Conservation (phyloP, 2,888 invertebrate species). For the Sphaerophoria rueppellii region DNA sequence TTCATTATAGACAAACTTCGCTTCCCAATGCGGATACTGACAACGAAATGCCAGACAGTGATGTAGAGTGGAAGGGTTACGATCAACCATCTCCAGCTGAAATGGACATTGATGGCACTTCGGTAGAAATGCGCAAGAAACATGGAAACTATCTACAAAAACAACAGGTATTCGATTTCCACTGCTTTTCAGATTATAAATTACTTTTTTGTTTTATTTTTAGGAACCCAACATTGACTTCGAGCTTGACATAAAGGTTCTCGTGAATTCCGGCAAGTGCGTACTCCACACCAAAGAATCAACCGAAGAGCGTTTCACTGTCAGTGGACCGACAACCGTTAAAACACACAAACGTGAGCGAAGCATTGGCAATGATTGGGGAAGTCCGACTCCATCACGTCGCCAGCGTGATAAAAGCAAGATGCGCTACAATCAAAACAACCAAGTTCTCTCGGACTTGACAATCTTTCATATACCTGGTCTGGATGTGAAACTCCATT, state of each 20-base stretch:
- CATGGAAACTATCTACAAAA: constrained; percentile 80
- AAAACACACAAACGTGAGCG: constrained; percentile 81
- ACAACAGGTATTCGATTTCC: constrained; percentile 75
- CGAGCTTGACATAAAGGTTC: constrained; percentile 97
- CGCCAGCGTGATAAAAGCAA: constrained; percentile 81
- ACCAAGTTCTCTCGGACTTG: constrained; percentile 86
- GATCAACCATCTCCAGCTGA: constrained; percentile 79
- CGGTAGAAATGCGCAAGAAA: constrained; percentile 86
- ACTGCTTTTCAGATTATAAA: neutral
- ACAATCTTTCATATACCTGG: constrained; percentile 96
- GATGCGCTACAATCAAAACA: constrained; percentile 80
- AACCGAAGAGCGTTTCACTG: constrained; percentile 85
- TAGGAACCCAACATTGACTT: constrained; percentile 97
- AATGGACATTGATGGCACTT: constrained; percentile 86
- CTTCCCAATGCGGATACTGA: constrained; percentile 90
- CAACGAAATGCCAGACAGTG: constrained; percentile 84
- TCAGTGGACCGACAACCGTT: constrained; percentile 77
- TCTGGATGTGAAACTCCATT: constrained; percentile 93
- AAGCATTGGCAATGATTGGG: constrained; percentile 82
- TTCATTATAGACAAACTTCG: constrained; percentile 86
- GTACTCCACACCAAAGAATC: constrained; percentile 96
- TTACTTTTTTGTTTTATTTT: constrained; percentile 75
- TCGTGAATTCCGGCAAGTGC: constrained; percentile 98
- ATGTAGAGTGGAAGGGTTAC: constrained; percentile 78
- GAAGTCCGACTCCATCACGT: constrained; percentile 83